These are phyloP conservation scores for Ectropis crepuscularia DNA, from an alignment of 2,888 invertebrate genomes.

Conservation along the genomic window DNA sequence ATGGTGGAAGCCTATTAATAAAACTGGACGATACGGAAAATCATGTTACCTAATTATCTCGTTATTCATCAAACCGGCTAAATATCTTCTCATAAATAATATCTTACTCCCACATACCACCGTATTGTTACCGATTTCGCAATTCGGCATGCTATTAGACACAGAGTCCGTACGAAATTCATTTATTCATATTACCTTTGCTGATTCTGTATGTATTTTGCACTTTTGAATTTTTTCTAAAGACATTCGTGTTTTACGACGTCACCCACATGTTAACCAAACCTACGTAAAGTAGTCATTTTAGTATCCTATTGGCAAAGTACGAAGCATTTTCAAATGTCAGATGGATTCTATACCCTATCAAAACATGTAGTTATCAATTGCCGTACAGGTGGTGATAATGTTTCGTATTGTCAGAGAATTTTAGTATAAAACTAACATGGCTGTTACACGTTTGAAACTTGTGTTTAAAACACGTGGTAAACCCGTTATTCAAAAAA, in stretches of 20 bases:
- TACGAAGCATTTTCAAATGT: too few relatives aligned
- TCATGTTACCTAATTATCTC: neutral
- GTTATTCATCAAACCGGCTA: neutral
- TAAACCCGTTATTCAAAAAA: too few relatives aligned
- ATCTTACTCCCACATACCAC: constrained; percentile 28
- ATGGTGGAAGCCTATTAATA: too few relatives aligned
- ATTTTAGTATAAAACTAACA: too few relatives aligned
- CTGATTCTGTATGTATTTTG: constrained; percentile 20
- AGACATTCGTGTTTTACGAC: neutral
- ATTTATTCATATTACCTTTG: constrained; percentile 32
- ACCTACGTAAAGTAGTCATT: neutral
- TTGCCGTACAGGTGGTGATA: too few relatives aligned
- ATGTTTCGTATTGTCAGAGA: too few relatives aligned
- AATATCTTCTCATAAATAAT: constrained; percentile 6
- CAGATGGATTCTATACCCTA: too few relatives aligned
- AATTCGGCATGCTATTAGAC: constrained; percentile 32
- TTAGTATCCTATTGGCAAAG: too few relatives aligned
- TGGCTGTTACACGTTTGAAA: too few relatives aligned
- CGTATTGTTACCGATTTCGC: constrained; percentile 34
- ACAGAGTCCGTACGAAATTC: constrained; percentile 32
- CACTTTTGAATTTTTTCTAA: constrained; percentile 20
- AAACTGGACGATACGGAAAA: too few relatives aligned
- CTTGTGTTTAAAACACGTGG: too few relatives aligned
- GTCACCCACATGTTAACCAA: neutral
- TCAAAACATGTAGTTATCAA: too few relatives aligned